These are phyloP conservation scores for Synanthedon andrenaeformis DNA, from an alignment of 2,888 invertebrate genomes.

Conservation along the genomic window DNA sequence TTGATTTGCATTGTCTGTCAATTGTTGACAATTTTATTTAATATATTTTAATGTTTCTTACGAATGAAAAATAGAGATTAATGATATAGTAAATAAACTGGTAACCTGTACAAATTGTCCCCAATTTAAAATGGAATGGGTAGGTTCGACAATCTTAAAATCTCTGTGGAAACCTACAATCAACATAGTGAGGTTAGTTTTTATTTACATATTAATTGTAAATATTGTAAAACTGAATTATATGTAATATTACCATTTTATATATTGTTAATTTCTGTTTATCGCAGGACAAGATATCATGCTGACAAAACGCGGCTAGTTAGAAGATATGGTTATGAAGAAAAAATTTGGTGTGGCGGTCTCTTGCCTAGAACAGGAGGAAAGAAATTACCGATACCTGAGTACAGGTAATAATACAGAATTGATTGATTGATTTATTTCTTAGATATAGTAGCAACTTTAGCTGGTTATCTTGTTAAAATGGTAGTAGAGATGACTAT, in stretches of 20 bases:
- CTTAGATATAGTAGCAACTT: background rate
- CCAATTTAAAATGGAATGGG: slow-evolving; percentile 32
- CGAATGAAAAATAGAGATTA: too few relatives aligned
- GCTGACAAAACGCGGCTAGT: slow-evolving; percentile 73
- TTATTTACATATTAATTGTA: background rate
- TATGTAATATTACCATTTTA: background rate
- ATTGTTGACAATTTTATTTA: too few relatives aligned
- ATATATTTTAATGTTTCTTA: too few relatives aligned
- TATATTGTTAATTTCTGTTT: background rate
- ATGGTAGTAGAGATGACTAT: too few relatives aligned
- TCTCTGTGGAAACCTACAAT: slow-evolving; percentile 46
- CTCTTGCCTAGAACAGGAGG: slow-evolving; percentile 75
- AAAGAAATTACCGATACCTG: slow-evolving; percentile 73
- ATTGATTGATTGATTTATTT: background rate
- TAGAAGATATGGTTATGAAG: slow-evolving; percentile 79
- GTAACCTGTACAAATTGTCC: too few relatives aligned
- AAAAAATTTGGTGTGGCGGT: slow-evolving; percentile 75
- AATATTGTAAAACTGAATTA: background rate
- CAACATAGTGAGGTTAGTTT: slow-evolving; percentile 48
- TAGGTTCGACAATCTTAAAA: slow-evolving; percentile 39
- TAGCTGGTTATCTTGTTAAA: background rate
- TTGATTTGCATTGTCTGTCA: too few relatives aligned
- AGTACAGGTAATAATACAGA: slow-evolving; percentile 59
- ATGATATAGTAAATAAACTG: too few relatives aligned
- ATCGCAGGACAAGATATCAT: slow-evolving; percentile 69